Percentiles rank a stretch among this genome's conserved stretches.
Evolutionary conservation across 2,797 vertebrate genomes (phyloP).

Genomic region (Phaenicophaeus curvirostris): DNA sequence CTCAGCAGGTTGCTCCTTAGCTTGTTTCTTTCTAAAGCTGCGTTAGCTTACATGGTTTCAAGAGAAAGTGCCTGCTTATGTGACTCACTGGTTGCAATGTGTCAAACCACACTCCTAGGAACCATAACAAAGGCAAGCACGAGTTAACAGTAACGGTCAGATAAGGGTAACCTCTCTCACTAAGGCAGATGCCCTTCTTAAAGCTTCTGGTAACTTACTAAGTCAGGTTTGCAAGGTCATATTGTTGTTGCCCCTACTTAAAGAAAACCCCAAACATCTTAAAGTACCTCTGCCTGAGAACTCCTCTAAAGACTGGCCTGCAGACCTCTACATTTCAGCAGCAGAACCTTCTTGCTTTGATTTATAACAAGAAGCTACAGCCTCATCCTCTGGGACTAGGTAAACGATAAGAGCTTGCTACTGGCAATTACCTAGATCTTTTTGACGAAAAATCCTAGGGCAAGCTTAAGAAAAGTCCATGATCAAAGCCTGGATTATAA

Average conservation of each 20-base stretch:
- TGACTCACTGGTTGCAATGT: not conserved
- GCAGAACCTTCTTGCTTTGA: not conserved
- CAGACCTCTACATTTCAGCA: not conserved
- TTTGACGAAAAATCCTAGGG: not conserved
- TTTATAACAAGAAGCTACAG: not conserved
- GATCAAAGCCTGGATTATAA: not conserved
- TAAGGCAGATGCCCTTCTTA: not conserved
- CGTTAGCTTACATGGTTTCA: not conserved
- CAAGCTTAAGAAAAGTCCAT: not conserved
- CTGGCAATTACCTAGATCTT: not conserved
- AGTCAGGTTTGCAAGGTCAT: not conserved
- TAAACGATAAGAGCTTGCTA: not conserved
- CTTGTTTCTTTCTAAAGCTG: not conserved
- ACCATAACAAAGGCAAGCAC: not conserved
- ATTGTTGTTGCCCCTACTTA: not conserved
- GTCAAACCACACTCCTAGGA: not conserved
- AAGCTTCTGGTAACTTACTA: not conserved
- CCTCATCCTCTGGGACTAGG: not conserved
- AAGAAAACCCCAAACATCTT: not conserved
- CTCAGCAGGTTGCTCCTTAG: not conserved
- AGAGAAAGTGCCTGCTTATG: not conserved
- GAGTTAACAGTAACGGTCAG: not conserved
- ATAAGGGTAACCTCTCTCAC: not conserved
- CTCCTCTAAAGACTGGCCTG: not conserved
- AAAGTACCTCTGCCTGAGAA: not conserved